phyloP scores from a whole-genome alignment of 2,888 invertebrate species.

The Phytoseiulus persimilis region DNA sequence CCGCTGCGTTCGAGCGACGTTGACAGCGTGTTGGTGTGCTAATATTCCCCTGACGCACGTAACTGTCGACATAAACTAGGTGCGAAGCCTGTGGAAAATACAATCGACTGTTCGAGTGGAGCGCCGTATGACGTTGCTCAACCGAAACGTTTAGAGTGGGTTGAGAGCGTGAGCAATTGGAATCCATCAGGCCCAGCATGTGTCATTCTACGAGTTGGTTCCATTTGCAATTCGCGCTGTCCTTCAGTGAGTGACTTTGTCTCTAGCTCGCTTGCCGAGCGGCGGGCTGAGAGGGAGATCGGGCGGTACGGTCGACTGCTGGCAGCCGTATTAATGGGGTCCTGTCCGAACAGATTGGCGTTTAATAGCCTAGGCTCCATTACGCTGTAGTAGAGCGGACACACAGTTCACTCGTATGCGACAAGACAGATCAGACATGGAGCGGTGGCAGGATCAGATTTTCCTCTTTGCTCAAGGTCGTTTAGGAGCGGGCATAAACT shows the following conservation, averaged over 20 bases:
- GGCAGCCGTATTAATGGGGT: neutral
- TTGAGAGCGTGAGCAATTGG: neutral
- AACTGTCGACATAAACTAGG: too few species aligned
- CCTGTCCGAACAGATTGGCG: conserved; percentile 5
- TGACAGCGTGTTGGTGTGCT: too few species aligned
- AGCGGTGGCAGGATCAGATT: neutral
- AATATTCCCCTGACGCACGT: too few species aligned
- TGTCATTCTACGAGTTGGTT: neutral
- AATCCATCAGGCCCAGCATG: neutral
- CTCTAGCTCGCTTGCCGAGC: neutral
- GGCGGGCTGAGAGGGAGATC: neutral
- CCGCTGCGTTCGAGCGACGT: too few species aligned
- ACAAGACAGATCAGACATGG: neutral
- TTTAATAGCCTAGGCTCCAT: conserved; percentile 5
- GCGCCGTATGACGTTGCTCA: neutral
- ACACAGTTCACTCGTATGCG: neutral
- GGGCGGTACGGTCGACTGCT: neutral
- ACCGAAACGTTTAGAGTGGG: neutral
- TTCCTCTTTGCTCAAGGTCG: neutral
- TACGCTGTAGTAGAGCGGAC: neutral
- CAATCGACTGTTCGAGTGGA: neutral
- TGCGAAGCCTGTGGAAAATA: neutral
- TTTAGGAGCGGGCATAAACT: neutral
- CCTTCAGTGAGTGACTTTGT: neutral
- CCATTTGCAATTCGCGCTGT: neutral